phyloP scores from a whole-genome alignment of 1,140 invertebrate species.

The Centruroides vittatus region DNA sequence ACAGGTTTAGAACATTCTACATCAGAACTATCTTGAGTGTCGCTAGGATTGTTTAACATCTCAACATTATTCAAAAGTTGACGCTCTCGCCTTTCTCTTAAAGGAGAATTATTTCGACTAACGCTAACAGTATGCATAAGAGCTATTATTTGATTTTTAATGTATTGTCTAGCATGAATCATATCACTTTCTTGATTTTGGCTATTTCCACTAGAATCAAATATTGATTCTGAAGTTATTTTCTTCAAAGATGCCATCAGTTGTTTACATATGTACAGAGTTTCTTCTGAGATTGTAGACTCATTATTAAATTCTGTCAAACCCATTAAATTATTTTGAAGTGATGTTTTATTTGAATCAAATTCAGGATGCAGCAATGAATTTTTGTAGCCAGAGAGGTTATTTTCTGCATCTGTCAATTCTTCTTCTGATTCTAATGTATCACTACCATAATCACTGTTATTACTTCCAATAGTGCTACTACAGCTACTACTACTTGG shows the following conservation, averaged over 20 bases:
- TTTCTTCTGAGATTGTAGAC: slow-evolving; percentile 17
- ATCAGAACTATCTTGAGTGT: slow-evolving; percentile 10
- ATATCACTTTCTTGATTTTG: slow-evolving; percentile 21
- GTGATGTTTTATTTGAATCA: neutral
- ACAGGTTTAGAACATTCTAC: slow-evolving; percentile 9
- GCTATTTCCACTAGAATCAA: too few relatives aligned
- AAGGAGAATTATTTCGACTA: slow-evolving; percentile 16
- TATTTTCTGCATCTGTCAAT: slow-evolving; percentile 1
- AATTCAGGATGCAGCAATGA: neutral
- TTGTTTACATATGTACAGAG: slow-evolving; percentile 21
- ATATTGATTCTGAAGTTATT: slow-evolving; percentile 32
- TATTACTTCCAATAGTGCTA: slow-evolving; percentile 19
- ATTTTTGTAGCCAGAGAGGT: neutral
- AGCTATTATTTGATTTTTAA: slow-evolving; percentile 70
- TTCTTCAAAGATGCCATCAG: slow-evolving; percentile 20
- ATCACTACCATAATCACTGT: slow-evolving; percentile 20
- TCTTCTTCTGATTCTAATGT: slow-evolving; percentile 20
- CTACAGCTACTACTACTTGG: slow-evolving; percentile 12
- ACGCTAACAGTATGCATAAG: slow-evolving; percentile 83
- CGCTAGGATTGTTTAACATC: neutral
- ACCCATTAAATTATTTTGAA: neutral
- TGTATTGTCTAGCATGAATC: slow-evolving; percentile 75
- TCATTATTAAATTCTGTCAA: neutral
- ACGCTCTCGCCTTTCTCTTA: neutral
- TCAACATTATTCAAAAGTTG: neutral